A percentile compares a stretch with the other conserved stretches of the same genome.
phyloP scores from a whole-genome alignment of 2,797 vertebrate genomes.

The Euthynnus affinis region DNA sequence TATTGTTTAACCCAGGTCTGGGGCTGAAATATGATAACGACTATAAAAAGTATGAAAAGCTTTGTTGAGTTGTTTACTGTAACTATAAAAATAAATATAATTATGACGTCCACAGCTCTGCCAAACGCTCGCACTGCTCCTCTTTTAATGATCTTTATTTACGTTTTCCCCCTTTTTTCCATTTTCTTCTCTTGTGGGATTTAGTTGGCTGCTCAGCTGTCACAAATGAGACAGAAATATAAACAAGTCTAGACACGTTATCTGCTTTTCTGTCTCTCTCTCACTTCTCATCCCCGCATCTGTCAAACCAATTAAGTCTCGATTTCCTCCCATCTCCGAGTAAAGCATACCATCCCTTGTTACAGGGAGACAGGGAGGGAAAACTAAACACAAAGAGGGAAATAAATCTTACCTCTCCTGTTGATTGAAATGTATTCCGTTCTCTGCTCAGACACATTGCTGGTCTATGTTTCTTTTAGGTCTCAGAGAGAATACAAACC shows the following conservation, averaged over 20 bases:
- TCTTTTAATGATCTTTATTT: slow-evolving; percentile 57
- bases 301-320: slow-evolving; percentile 79
- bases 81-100: slow-evolving; percentile 26
- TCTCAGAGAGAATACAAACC: slow-evolving; percentile 92
- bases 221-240: slow-evolving; percentile 76
- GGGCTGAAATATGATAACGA: slow-evolving; percentile 26
- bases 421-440: slow-evolving; percentile 59
- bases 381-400: slow-evolving; percentile 52
- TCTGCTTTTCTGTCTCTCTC: slow-evolving; percentile 63
- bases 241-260: slow-evolving; percentile 85
- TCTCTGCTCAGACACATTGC: slow-evolving; percentile 8
- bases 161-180: slow-evolving; percentile 8
- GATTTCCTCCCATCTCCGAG: slow-evolving; percentile 54
- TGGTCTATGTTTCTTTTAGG: slow-evolving; percentile 76
- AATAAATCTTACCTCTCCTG: slow-evolving; percentile 28
- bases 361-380: slow-evolving; percentile 33
- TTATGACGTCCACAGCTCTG: slow-evolving; percentile 36
- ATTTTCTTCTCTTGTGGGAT: slow-evolving; percentile 58
- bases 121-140: not conserved
- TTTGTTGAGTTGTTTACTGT: slow-evolving; percentile 31
- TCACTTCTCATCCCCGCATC: slow-evolving; percentile 70
- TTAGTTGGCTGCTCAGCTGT: slow-evolving; percentile 73
- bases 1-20: not conserved
- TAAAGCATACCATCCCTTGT: slow-evolving; percentile 51
- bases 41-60: slow-evolving; percentile 9